Conservation (phyloP, 2,888 invertebrate genomes). For the Temnothorax ravouxi region DNA sequence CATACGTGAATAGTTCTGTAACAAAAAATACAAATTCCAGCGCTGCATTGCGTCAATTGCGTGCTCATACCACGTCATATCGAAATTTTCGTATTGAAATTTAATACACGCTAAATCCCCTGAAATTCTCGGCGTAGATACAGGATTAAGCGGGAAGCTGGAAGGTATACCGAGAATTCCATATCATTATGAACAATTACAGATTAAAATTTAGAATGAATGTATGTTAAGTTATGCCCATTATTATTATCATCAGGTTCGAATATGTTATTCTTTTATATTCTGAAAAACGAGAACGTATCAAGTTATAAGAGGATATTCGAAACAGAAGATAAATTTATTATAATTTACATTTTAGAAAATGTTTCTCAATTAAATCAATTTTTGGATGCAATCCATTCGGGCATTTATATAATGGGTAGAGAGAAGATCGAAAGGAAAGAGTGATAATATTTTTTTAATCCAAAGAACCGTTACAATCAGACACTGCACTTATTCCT, state of each 20-base stretch:
- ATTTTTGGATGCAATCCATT: neutral
- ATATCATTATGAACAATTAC: conserved; percentile 39
- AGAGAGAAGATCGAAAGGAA: neutral
- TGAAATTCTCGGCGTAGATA: conserved; percentile 42
- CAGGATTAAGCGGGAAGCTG: conserved; percentile 27
- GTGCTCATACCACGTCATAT: conserved; percentile 36
- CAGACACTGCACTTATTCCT: neutral
- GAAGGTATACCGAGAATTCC: conserved; percentile 34
- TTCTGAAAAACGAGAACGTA: neutral
- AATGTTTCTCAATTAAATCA: conserved; percentile 2
- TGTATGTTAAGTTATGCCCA: neutral
- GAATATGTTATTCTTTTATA: neutral
- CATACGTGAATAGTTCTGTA: conserved; percentile 26
- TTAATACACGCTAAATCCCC: conserved; percentile 46
- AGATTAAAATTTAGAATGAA: conserved; percentile 21
- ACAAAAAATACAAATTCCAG: conserved; percentile 48
- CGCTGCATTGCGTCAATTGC: conserved; percentile 40
- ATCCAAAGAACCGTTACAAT: neutral
- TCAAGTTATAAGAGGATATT: neutral
- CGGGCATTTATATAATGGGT: no score
- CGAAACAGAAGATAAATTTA: neutral
- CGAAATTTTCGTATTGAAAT: conserved; percentile 53
- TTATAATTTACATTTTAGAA: conserved; percentile 2
- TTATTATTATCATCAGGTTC: conserved; percentile 4
- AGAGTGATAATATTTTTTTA: neutral